Conservation (phyloP, 2,113 vertebrate genomes). For the Sphyrna mokarran region DNA sequence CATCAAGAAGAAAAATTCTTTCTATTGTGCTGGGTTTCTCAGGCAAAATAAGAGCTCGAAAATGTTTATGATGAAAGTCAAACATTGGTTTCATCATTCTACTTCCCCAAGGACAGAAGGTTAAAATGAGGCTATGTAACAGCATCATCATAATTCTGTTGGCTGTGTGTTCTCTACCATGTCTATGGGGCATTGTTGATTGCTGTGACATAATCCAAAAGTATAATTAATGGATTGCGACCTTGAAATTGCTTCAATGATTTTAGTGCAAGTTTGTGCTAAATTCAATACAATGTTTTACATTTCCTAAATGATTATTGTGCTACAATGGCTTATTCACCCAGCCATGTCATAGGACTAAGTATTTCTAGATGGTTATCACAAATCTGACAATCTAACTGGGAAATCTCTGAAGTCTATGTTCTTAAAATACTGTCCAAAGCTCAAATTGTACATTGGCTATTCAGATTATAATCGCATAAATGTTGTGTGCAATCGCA, state of each 20-base stretch:
- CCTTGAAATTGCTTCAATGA: background rate
- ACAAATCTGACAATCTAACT: conserved; percentile 13
- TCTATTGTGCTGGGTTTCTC: background rate
- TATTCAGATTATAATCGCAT: background rate
- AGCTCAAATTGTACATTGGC: background rate
- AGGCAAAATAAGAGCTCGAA: background rate
- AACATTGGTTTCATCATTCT: background rate
- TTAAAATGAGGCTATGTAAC: background rate
- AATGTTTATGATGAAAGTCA: background rate
- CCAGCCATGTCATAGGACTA: background rate
- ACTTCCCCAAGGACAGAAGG: background rate
- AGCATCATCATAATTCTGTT: background rate
- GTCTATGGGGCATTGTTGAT: background rate
- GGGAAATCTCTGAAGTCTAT: background rate
- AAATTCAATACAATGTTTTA: conserved; percentile 4
- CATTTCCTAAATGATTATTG: background rate
- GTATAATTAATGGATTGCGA: background rate
- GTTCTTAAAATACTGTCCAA: background rate
- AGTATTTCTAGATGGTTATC: conserved; percentile 18
- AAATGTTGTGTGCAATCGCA: background rate
- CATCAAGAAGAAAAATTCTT: background rate
- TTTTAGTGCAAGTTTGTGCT: conserved; percentile 18
- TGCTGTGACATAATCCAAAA: background rate
- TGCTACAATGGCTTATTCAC: background rate
- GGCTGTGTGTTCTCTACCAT: background rate